phyloP scores from a whole-genome alignment of 2,888 invertebrate genomes.

The Andrena dorsata region DNA sequence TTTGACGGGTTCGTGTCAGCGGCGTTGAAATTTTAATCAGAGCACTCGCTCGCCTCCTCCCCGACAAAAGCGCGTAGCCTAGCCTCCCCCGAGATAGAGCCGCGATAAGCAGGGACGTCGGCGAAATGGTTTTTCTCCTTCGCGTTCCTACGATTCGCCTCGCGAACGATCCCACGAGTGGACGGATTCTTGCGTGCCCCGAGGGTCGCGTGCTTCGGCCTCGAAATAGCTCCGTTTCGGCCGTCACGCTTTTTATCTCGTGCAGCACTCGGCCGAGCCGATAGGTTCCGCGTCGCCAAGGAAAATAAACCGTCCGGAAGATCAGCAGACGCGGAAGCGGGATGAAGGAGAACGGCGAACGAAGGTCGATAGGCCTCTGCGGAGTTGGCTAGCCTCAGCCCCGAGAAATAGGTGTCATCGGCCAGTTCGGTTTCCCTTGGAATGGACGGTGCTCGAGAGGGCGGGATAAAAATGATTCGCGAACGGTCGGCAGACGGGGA shows the following conservation, averaged over 20 bases:
- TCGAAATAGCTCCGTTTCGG: constrained; percentile 7
- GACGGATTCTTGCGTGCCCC: constrained; percentile 21
- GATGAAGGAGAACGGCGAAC: neutral
- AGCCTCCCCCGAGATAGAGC: constrained; percentile 47
- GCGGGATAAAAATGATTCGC: neutral
- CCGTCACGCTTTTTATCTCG: constrained; percentile 33
- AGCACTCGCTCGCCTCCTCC: constrained; percentile 39
- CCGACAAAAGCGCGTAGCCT: constrained; percentile 22
- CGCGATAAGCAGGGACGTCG: constrained; percentile 21
- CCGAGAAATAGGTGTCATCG: no score
- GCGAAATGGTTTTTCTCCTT: no score
- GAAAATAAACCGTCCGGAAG: constrained; percentile 32
- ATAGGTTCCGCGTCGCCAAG: constrained; percentile 15
- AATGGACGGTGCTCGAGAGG: neutral
- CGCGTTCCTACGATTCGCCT: no score
- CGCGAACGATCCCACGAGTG: neutral
- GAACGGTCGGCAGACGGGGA: neutral
- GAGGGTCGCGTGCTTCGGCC: constrained; percentile 15
- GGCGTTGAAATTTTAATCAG: constrained; percentile 71
- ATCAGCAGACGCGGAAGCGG: constrained; percentile 21
- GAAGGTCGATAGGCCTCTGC: neutral
- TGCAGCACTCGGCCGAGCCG: constrained; percentile 15
- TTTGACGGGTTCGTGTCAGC: constrained; percentile 42
- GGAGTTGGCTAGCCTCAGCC: no score
- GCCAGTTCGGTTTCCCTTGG: no score